Percentiles rank a stretch among this genome's conserved stretches.
These are phyloP conservation scores for Argyra leucocephala DNA, from an alignment of 2,888 invertebrate genomes.

Conservation along the genomic window DNA sequence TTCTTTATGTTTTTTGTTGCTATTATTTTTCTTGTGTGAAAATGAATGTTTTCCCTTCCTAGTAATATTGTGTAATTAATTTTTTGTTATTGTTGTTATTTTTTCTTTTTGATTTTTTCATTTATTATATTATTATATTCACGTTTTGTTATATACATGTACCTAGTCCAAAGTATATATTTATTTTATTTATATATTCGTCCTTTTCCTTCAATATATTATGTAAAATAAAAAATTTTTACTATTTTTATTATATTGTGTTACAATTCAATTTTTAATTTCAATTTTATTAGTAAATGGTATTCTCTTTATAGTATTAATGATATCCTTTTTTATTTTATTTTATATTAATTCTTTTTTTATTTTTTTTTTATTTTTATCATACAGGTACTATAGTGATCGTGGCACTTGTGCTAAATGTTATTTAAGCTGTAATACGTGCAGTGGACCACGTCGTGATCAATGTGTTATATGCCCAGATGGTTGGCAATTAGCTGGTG, in stretches of 20 bases:
- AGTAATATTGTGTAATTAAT: background rate
- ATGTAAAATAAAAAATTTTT: too few relatives aligned
- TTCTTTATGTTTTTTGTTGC: background rate
- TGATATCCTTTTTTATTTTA: background rate
- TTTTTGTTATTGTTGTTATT: background rate
- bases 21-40: background rate
- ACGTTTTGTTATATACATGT: too few relatives aligned
- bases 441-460: slow-evolving; percentile 72
- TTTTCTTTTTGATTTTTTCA: too few relatives aligned
- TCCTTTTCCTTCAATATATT: too few relatives aligned
- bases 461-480: slow-evolving; percentile 76
- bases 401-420: slow-evolving; percentile 73
- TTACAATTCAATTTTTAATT: background rate
- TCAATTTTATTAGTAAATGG: background rate
- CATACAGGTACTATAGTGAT: slow-evolving; percentile 71
- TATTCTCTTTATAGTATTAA: background rate
- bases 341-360: background rate
- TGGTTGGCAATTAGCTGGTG: slow-evolving; percentile 72
- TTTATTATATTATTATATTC: too few relatives aligned
- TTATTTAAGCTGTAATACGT: slow-evolving; percentile 74
- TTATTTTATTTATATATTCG: too few relatives aligned
- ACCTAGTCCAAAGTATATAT: too few relatives aligned
- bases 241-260: slow-evolving; percentile 8
- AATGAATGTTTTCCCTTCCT: background rate
- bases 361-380: slow-evolving; percentile 15